Base-by-base conservation (phyloP, 2,113 vertebrate genomes). In the Carassius gibelio region DNA sequence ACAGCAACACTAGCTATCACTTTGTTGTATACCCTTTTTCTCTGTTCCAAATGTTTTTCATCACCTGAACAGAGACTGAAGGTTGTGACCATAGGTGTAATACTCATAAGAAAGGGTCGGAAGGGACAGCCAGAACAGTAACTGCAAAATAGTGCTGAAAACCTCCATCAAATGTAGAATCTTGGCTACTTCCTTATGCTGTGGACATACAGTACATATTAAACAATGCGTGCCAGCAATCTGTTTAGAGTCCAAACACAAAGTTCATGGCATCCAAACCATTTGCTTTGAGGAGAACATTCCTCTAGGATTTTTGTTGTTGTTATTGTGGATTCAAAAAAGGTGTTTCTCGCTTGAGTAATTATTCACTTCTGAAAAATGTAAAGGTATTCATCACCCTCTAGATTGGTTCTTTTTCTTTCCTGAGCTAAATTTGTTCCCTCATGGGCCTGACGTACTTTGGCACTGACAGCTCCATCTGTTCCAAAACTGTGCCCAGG, bases 401-500 rank as follows among this genome's bases (percentile, higher is more conserved):
- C 34, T 61, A 61, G 57, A 79, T 79, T 42, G 19, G 17, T 36
- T 79, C 10, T 7, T 23, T 36, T 23, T 36, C 36, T 42, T 62
- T 21, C 50, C 15, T 76, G 75, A 62, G 76, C 34, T 62, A 10
- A 79, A 42, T 59, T 79, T 11, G 7, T 61, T 79, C 30, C 57
- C 76, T 23, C 57, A 79, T 8, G 30, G 52, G 34, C 57, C 34
- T 38, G 36, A 42, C 21, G 21, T 79, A 62, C 52, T 57, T 79
- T 79, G 76, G 76, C 55, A 79, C 57, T 79, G 76, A 62, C 76
- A 42, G 76, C 76, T 79, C 76, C 76, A 79, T 79, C 76, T 79
- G 76, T 79, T 79, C 34, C 21, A 59, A 79, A 59, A 36, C 19
- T 61, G 76, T 38, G 21, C 75, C 26, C 75, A 57, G 75, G 26